A percentile compares a stretch with the other conserved stretches of the same genome.
Evolutionary conservation across 2,888 invertebrate genomes (phyloP).

Genomic region (Heliconius erato): DNA sequence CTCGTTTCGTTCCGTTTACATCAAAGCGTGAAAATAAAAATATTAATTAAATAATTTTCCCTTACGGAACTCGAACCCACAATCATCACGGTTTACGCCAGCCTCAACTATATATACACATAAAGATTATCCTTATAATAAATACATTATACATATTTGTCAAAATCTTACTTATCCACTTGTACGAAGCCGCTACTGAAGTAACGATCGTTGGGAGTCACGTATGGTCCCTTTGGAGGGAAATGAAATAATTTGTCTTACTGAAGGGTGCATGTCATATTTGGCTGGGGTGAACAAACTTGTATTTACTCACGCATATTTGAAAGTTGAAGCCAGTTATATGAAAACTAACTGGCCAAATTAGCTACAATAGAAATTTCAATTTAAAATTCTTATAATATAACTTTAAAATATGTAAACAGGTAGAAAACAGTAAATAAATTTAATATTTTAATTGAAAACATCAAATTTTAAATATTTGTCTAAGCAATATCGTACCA

Average conservation of each 20-base stretch:
- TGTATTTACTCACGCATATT: constrained; percentile 50
- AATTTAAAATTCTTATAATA: neutral
- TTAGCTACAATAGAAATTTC: neutral
- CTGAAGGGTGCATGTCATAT: constrained; percentile 84
- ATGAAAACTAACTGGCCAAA: neutral
- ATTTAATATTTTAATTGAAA: neutral
- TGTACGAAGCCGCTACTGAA: constrained; percentile 49
- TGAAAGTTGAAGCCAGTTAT: constrained; percentile 12
- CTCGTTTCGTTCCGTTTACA: no score
- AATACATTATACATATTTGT: constrained; percentile 21
- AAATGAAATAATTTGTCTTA: constrained; percentile 86
- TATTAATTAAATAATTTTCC: no score
- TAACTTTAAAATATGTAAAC: neutral
- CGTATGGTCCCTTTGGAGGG: constrained; percentile 80
- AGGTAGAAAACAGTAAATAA: neutral
- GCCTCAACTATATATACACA: no score
- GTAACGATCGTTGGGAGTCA: constrained; percentile 77
- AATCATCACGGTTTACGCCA: no score
- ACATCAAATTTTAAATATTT: no score
- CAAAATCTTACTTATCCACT: constrained; percentile 25
- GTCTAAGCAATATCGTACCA: no score
- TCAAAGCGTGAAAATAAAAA: no score
- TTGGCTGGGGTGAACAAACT: constrained; percentile 77
- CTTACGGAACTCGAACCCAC: no score
- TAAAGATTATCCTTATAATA: constrained; percentile 17